Base-by-base conservation (phyloP, 2,888 invertebrate species). In the Rhingia campestris region DNA sequence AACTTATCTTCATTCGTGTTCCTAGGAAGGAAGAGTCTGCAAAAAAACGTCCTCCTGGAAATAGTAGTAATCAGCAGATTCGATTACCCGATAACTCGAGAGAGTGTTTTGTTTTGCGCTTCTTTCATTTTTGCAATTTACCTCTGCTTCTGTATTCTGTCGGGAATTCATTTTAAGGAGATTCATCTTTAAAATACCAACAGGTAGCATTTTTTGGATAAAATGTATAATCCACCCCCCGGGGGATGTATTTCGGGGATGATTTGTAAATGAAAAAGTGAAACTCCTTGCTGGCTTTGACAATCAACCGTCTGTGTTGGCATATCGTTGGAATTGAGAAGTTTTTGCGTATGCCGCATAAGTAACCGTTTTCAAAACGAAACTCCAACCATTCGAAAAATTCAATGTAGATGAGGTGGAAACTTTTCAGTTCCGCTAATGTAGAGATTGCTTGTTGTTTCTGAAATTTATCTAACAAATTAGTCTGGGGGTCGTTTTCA, bases 401-500 rank as follows among this genome's bases (percentile, higher is more conserved):
- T 77, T 41, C 54, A 43, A 6, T 6, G 14, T 59, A 54, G 45
- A 69, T 70, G 74, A 64, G 53, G 58, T 69, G 69, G 63, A 81
- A 69, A 81, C 41, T 74, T 80, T 37, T 64, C 51, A 69, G 69
- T 75, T 58, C 49, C 22, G 43, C 64, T 77, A 56, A 77, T 66
- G 72, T 32, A 53, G 59, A 59, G 58, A 76, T 70, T 39, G 32
- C 32, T 32, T 74, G 45, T 45, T 54, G 47, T 45, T 14, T 14
- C 30, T 6, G 14, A 75, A 66, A 58, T 59, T 51, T 66, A 59
- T 58, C 58, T 58, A 45, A 43, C 49, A 51, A 67, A 67, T 75
- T 75, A 75, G 59, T 53, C 67, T 33, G 39, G 33, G 51, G 51
- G 59, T 67, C 41, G 53, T 51, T 67, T 10, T 22, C 49, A 56